A percentile compares a stretch with the other conserved stretches of the same genome.
Conservation (phyloP, 2,797 vertebrate genomes). For the Malurus leucopterus region DNA sequence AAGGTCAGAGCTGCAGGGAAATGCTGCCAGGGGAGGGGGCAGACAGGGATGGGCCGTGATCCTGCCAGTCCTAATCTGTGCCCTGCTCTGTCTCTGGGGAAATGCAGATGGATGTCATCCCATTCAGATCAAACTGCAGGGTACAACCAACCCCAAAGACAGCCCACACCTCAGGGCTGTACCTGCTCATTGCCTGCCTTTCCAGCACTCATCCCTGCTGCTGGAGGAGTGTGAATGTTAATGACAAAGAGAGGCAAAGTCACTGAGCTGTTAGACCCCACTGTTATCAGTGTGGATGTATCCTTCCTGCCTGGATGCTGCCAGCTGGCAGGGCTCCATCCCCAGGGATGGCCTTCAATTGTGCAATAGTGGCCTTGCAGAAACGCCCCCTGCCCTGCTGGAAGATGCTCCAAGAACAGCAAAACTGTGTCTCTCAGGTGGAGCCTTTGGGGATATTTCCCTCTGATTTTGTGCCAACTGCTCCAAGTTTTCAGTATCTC, state of each 20-base stretch:
- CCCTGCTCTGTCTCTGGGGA: background rate
- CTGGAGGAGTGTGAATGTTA: background rate
- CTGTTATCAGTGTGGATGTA: background rate
- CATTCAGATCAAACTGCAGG: background rate
- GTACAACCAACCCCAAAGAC: background rate
- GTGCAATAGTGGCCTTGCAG: background rate
- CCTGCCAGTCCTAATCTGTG: background rate
- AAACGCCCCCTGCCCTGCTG: background rate
- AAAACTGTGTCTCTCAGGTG: background rate
- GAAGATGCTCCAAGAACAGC: background rate
- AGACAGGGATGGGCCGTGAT: background rate
- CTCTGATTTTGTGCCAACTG: background rate
- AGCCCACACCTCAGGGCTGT: background rate
- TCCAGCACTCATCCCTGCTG: background rate
- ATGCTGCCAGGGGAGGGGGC: background rate
- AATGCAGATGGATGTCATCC: background rate
- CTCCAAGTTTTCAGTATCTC: background rate
- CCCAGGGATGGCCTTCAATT: background rate
- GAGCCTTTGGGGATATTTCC: background rate
- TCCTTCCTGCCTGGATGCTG: background rate
- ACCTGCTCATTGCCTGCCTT: background rate
- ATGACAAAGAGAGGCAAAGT: background rate
- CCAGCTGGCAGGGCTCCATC: constrained; percentile 20
- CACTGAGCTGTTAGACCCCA: background rate
- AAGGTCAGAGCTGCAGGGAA: background rate